A percentile compares a stretch with the other conserved stretches of the same genome.
Evolutionary conservation across 2,888 invertebrate genomes (phyloP).

Genomic region (Drosophila greeni): DNA sequence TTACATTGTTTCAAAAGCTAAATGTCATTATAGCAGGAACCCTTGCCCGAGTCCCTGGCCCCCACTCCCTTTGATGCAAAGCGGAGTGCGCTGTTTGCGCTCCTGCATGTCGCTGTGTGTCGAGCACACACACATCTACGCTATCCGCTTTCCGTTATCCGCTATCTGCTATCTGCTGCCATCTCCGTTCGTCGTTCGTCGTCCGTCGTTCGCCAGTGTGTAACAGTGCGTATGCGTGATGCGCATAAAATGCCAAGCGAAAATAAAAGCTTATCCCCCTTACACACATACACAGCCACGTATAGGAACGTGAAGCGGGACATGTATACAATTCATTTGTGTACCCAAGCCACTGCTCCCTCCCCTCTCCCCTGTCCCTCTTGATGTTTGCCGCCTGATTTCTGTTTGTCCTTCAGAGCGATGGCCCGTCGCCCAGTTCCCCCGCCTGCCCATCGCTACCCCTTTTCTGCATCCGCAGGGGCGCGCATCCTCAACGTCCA

Average conservation of each 20-base stretch:
- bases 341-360: slow-evolving; percentile 44
- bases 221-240: slow-evolving; percentile 71
- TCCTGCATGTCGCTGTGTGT: slow-evolving; percentile 55
- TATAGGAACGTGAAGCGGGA: slow-evolving; percentile 22
- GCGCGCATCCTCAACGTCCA: slow-evolving; percentile 40
- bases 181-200: slow-evolving; percentile 10
- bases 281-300: background rate
- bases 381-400: slow-evolving; percentile 62
- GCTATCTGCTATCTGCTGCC: slow-evolving; percentile 29
- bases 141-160: slow-evolving; percentile 9
- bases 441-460: slow-evolving; percentile 36
- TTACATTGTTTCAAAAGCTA: slow-evolving; percentile 73
- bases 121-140: slow-evolving; percentile 28
- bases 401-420: slow-evolving; percentile 64
- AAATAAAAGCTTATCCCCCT: slow-evolving; percentile 61
- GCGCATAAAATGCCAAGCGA: slow-evolving; percentile 72
- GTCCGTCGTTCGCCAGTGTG: slow-evolving; percentile 43
- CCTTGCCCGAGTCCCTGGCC: slow-evolving; percentile 5
- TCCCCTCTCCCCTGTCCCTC: slow-evolving; percentile 10
- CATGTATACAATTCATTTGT: slow-evolving; percentile 67
- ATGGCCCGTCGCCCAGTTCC: slow-evolving; percentile 4
- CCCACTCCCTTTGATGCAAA: slow-evolving; percentile 58
- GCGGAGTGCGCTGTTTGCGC: slow-evolving; percentile 59
- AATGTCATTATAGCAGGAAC: slow-evolving; percentile 68
- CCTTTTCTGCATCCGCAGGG: slow-evolving; percentile 56